Evolutionary conservation across 2,113 vertebrate genomes (phyloP).

Genomic region (Mungos mungo): DNA sequence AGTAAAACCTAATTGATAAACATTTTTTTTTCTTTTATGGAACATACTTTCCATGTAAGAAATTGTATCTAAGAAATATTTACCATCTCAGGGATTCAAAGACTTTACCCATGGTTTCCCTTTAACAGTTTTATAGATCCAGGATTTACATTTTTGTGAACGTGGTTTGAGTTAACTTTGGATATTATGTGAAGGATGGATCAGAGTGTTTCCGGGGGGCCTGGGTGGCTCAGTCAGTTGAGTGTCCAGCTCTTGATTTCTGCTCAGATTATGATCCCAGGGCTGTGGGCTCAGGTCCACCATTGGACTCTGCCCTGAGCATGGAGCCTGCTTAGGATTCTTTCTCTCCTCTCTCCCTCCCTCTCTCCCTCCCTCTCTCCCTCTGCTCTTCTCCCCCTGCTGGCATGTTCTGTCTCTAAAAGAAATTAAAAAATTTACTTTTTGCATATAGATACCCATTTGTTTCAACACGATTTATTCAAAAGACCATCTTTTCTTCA

Average conservation of each 20-base stretch:
- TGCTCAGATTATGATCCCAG: no score
- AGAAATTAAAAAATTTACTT: neutral
- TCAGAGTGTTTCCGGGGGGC: neutral
- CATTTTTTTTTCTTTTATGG: neutral
- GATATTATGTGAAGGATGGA: neutral
- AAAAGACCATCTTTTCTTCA: neutral
- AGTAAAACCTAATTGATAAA: neutral
- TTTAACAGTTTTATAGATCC: neutral
- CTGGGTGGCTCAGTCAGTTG: no score
- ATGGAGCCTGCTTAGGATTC: no score
- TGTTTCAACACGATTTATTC: neutral
- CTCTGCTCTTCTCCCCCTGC: no score
- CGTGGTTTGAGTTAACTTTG: slow-evolving; percentile 41
- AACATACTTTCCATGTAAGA: neutral
- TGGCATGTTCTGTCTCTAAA: no score
- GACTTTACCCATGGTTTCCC: neutral
- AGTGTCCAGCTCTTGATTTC: no score
- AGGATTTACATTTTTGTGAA: neutral
- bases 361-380: no score
- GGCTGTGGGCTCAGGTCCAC: no score
- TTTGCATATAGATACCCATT: neutral
- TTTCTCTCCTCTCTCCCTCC: no score
- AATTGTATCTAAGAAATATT: neutral
- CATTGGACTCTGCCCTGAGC: no score
- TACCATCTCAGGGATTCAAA: neutral